Conservation (phyloP, 2,888 invertebrate genomes). For the Geophilus truncorum region DNA sequence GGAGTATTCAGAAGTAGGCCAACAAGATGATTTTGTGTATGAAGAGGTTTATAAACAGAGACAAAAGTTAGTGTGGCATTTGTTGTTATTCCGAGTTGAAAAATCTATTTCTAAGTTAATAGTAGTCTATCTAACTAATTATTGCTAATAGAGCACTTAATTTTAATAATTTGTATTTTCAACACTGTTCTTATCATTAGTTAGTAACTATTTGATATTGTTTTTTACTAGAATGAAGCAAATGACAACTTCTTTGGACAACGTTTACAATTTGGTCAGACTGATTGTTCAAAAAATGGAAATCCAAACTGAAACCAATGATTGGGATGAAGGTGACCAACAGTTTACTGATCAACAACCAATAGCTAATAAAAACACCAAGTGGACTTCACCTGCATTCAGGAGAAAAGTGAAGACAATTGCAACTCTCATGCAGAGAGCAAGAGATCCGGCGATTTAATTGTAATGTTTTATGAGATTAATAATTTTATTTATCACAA, state of each 20-base stretch:
- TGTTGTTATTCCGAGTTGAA: too few relatives aligned
- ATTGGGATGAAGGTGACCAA: slow-evolving; percentile 73
- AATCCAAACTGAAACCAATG: slow-evolving; percentile 82
- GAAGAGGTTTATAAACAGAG: slow-evolving; percentile 28
- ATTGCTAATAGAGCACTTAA: too few relatives aligned
- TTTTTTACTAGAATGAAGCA: slow-evolving; percentile 32
- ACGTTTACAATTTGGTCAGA: slow-evolving; percentile 15
- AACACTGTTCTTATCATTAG: too few relatives aligned
- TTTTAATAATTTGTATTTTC: too few relatives aligned
- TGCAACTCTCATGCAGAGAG: background rate
- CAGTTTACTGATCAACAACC: background rate
- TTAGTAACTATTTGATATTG: too few relatives aligned
- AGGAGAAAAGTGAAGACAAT: slow-evolving; percentile 14
- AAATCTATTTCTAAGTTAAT: too few relatives aligned
- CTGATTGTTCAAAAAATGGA: slow-evolving; percentile 72
- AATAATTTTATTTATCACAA: too few relatives aligned
- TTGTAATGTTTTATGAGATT: too few relatives aligned
- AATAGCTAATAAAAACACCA: background rate
- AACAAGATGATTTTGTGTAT: slow-evolving; percentile 29
- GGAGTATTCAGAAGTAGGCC: slow-evolving; percentile 20
- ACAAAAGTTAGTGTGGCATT: slow-evolving; percentile 25
- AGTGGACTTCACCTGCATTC: slow-evolving; percentile 28
- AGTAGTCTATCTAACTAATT: too few relatives aligned
- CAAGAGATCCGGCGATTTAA: background rate
- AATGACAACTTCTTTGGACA: background rate